A percentile compares a stretch with the other conserved stretches of the same genome.
phyloP scores from a whole-genome alignment of 2,113 vertebrate species.

The Manacus vitellinus region DNA sequence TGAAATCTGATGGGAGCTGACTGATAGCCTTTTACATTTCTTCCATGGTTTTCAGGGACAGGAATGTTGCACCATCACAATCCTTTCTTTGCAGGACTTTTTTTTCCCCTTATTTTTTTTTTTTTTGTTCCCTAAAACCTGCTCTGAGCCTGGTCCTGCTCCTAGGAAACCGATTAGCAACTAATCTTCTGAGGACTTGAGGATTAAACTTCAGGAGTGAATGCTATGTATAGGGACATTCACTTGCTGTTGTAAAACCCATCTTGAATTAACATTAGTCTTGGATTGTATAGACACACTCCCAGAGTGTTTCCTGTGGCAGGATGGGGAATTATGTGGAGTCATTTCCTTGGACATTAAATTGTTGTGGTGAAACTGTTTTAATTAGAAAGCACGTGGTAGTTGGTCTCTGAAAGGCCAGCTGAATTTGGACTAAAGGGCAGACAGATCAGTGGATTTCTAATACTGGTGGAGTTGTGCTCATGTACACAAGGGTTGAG shows the following conservation, averaged over 20 bases:
- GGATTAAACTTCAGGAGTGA: not conserved
- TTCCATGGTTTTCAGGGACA: not conserved
- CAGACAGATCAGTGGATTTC: not conserved
- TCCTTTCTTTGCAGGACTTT: not conserved
- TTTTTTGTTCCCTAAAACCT: not conserved
- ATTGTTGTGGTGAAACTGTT: not conserved
- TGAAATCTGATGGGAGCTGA: not conserved
- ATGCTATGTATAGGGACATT: not conserved
- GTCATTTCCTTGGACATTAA: slow-evolving; percentile 33
- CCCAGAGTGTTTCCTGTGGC: not conserved
- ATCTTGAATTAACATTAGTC: not conserved
- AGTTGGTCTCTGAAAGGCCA: not conserved
- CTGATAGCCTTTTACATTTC: not conserved
- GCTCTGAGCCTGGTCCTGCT: not conserved
- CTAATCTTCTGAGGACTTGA: not conserved
- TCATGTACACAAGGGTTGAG: not conserved
- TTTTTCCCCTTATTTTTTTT: not conserved
- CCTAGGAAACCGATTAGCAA: not conserved
- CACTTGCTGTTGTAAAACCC: not conserved
- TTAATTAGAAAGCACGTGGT: not conserved
- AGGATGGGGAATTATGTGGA: not conserved
- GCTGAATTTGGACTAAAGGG: not conserved
- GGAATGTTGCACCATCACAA: not conserved
- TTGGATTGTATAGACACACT: not conserved
- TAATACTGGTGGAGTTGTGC: not conserved